Evolutionary conservation across 2,113 vertebrate species (phyloP).

Genomic region (Erinaceus europaeus): DNA sequence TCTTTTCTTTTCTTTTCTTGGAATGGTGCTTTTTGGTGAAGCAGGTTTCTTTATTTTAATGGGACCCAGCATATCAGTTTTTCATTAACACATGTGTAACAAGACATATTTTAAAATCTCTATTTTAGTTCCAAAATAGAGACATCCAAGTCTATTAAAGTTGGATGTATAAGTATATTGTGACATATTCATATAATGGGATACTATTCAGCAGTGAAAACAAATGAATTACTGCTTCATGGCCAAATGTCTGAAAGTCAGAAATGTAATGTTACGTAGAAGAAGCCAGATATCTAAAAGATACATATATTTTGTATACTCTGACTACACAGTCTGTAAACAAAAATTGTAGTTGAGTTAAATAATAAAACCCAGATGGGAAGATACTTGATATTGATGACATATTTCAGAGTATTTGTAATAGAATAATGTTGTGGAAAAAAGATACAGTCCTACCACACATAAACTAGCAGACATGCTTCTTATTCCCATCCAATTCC

Average conservation of each 20-base stretch:
- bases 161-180: constrained; percentile 17
- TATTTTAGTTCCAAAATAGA: background rate
- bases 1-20: constrained; percentile 21
- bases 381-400: constrained; percentile 25
- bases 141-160: constrained; percentile 2
- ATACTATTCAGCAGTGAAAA: constrained; percentile 26
- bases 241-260: background rate
- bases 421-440: background rate
- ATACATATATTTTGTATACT: background rate
- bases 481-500: background rate
- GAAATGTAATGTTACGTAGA: background rate
- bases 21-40: constrained; percentile 23
- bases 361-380: constrained; percentile 14
- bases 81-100: background rate
- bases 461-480: too few species aligned
- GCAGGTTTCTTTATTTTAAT: constrained; percentile 32
- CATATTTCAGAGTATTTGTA: constrained; percentile 11
- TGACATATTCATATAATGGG: background rate
- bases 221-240: background rate
- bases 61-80: background rate
- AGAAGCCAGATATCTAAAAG: constrained; percentile 9
- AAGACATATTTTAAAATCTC: constrained; percentile 31
- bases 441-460: too few species aligned
- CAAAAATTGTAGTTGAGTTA: background rate
- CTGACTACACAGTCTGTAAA: background rate